Evolutionary conservation across 2,888 invertebrate species (phyloP).

Genomic region (Atethmia centrago): DNA sequence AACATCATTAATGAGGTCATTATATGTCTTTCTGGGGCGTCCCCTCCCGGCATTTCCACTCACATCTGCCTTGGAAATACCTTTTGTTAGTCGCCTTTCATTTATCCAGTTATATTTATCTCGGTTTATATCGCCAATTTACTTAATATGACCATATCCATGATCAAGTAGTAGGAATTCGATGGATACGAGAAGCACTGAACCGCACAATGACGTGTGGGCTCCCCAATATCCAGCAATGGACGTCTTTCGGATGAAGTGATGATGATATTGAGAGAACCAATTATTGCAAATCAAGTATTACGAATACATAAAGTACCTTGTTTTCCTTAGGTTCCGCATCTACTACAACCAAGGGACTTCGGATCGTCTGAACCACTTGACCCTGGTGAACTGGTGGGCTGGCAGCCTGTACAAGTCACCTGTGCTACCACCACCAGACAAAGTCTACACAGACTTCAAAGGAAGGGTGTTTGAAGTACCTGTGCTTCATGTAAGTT

Average conservation of each 20-base stretch:
- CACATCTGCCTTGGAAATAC: no score
- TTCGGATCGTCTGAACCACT: conserved; percentile 89
- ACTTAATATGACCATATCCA: neutral
- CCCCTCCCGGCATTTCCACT: no score
- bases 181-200: neutral
- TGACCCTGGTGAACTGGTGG: conserved; percentile 94
- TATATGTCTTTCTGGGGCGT: no score
- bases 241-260: no score
- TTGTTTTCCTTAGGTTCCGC: conserved; percentile 88
- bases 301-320: no score
- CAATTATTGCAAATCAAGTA: no score
- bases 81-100: no score
- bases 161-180: neutral
- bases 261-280: no score
- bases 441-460: conserved; percentile 92
- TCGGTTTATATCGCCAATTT: neutral
- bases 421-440: conserved; percentile 92
- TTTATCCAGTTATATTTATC: no score
- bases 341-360: conserved; percentile 94
- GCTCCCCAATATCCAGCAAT: no score
- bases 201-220: no score
- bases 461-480: conserved; percentile 92
- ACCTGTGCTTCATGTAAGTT: conserved; percentile 93
- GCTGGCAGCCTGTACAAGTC: conserved; percentile 92
- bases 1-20: no score